Percentiles rank a stretch among this genome's conserved stretches.
Conservation (phyloP, 2,797 vertebrate species). For the Mustela erminea region DNA sequence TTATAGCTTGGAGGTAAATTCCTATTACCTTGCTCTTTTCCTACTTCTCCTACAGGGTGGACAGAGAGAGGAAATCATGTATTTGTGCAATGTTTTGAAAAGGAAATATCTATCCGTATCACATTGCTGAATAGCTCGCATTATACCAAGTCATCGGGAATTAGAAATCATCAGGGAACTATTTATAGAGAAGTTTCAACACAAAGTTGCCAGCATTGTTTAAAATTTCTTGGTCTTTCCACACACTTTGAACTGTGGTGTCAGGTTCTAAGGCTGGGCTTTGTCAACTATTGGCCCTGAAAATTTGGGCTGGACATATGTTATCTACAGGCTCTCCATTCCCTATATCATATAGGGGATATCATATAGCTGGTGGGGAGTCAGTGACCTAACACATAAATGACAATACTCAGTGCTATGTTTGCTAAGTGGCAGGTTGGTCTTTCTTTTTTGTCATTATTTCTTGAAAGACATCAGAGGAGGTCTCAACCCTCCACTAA, state of each 20-base stretch:
- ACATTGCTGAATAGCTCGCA: constrained; percentile 74
- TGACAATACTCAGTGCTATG: background rate
- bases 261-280: background rate
- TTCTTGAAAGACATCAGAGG: background rate
- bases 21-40: constrained; percentile 73
- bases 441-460: constrained; percentile 32
- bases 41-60: constrained; percentile 65
- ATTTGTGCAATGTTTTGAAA: constrained; percentile 82
- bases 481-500: background rate
- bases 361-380: background rate
- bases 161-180: constrained; percentile 70
- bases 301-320: constrained; percentile 22
- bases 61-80: constrained; percentile 76
- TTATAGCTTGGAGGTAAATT: constrained; percentile 77
- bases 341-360: background rate
- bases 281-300: constrained; percentile 12
- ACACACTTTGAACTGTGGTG: constrained; percentile 27
- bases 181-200: constrained; percentile 70
- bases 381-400: background rate
- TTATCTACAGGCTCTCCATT: background rate
- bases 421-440: background rate
- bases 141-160: constrained; percentile 68
- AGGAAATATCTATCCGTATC: constrained; percentile 81
- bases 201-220: background rate
- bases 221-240: constrained; percentile 67